A percentile compares a stretch with the other conserved stretches of the same genome.
These are phyloP conservation scores for Rhineura floridana DNA, from an alignment of 2,113 vertebrate species.

Conservation along the genomic window DNA sequence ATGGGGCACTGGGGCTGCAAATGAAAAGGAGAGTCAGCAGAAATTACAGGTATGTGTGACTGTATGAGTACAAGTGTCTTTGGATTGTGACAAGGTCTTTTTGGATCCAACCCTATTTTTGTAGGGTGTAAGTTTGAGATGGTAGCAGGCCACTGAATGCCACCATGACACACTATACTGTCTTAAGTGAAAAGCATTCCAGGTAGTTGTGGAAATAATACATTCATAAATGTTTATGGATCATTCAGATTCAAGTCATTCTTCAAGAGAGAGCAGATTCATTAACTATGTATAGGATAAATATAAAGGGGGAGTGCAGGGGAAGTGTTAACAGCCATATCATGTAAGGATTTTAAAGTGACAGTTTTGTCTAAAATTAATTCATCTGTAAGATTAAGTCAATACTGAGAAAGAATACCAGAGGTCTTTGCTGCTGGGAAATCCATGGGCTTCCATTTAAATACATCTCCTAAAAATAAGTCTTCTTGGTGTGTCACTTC, in stretches of 20 bases:
- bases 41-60: neutral
- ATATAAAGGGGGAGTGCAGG: neutral
- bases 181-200: conserved; percentile 4
- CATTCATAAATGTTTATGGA: neutral
- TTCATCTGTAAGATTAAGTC: conserved; percentile 16
- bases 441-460: conserved; percentile 54
- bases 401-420: conserved; percentile 21
- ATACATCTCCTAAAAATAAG: conserved; percentile 64
- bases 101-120: neutral
- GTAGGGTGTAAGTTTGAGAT: neutral
- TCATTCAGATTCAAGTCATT: conserved; percentile 9
- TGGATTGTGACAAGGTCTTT: neutral
- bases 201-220: conserved; percentile 12
- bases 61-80: neutral
- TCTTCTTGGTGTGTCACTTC: conserved; percentile 52
- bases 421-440: conserved; percentile 42
- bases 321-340: neutral
- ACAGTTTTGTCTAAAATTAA: conserved; percentile 39
- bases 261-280: neutral
- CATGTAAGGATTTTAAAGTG: conserved; percentile 4
- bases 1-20: neutral
- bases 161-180: neutral
- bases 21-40: neutral
- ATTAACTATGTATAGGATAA: neutral
- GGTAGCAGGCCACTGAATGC: neutral